Base-by-base conservation (phyloP, 2,888 invertebrate species). In the Oscheius sp. region DNA sequence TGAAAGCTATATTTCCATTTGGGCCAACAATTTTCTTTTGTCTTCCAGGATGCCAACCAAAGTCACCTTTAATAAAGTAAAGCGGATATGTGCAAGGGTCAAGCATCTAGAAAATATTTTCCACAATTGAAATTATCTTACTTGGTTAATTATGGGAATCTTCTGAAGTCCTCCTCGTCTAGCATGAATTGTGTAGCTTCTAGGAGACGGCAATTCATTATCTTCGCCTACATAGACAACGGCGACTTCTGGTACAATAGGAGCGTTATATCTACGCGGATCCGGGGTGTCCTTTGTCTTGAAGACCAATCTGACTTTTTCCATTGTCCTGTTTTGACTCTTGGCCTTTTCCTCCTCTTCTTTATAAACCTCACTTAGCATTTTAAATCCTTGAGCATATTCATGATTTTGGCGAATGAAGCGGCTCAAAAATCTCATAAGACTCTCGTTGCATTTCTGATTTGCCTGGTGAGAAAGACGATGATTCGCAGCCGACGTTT, bases 31-130 rank as follows among this genome's bases (percentile, higher is more conserved):
- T 10, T 2, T 42, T n/a, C 45, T 1, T 34, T 53, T 37, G 46
- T 17, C 65, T 17, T 45, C 52, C 58, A 3, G 45, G 33, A 20
- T 70, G 46, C 79, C 75, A 84, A 55, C 83, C 82, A 45, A 58
- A 66, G 12, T 65, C 63, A 23, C 78, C 82, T 4, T 29, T 8
- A 27, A 83, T 76, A 70, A 87, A 88, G 29, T 87, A 83, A 0
- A 88, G 0, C 0, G 87, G 87, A 75, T 89, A 88, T 74, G 87
- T 79, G 25, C 88, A 78, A 2, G 88, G 84, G 76, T 88, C 87
- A 73, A 86, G 85, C 39, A 76, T 45, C 50, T 50, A n/a, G 25
- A 50, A 50, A 25, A 50, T 4, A n/a, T n/a, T n/a, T n/a, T n/a
- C n/a, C n/a, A n/a, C n/a, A n/a, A n/a, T n/a, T n/a, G n/a, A n/a